A percentile compares a stretch with the other conserved stretches of the same genome.
Evolutionary conservation across 1,140 invertebrate species (phyloP).

Genomic region (Hesperophylax magnus): DNA sequence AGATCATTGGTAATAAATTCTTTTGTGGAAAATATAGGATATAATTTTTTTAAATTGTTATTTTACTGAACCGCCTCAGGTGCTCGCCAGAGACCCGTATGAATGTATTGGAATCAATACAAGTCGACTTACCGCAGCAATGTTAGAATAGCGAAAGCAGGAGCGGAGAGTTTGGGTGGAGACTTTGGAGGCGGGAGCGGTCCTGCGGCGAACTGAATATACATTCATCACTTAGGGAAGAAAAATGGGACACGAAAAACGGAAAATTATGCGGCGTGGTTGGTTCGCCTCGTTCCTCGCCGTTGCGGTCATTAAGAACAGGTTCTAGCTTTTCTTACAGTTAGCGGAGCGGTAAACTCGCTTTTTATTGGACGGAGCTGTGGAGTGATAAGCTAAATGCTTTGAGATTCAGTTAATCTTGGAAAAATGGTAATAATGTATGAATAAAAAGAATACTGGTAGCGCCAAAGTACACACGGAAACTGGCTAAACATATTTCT

Average conservation of each 20-base stretch:
- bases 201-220: conserved; percentile 24
- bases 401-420: background rate
- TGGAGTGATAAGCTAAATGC: background rate
- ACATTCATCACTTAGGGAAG: conserved; percentile 21
- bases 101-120: conserved; percentile 11
- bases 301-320: background rate
- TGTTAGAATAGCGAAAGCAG: background rate
- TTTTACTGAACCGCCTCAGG: too few species aligned
- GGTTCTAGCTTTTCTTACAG: background rate
- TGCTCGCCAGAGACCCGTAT: background rate
- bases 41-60: too few species aligned
- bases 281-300: background rate
- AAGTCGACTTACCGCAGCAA: conserved; percentile 10
- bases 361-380: background rate
- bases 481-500: too few species aligned
- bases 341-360: background rate
- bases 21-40: too few species aligned
- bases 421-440: too few species aligned
- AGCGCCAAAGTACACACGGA: too few species aligned
- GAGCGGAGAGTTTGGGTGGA: too few species aligned
- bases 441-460: too few species aligned
- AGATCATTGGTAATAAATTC: too few species aligned
- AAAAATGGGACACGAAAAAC: background rate
- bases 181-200: background rate
- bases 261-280: background rate